Conservation (phyloP, 2,888 invertebrate species). For the Tetropium fuscum region DNA sequence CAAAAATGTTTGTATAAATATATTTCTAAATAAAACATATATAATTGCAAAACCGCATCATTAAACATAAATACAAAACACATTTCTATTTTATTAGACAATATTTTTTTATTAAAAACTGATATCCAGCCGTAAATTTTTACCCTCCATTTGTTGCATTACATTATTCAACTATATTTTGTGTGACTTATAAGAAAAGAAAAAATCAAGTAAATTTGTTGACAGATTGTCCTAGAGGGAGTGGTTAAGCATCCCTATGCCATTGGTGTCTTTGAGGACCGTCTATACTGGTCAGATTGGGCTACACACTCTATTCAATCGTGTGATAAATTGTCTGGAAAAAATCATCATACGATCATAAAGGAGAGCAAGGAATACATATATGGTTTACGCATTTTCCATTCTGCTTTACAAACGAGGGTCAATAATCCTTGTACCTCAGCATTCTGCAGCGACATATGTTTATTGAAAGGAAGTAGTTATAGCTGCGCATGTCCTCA, state of each 20-base stretch:
- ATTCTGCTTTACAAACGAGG: constrained; percentile 73
- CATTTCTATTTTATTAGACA: no score
- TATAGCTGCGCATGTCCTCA: constrained; percentile 83
- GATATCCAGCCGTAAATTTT: no score
- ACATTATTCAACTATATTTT: no score
- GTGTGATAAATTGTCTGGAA: constrained; percentile 83
- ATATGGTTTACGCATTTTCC: constrained; percentile 81
- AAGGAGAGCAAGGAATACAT: constrained; percentile 67
- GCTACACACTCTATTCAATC: constrained; percentile 78
- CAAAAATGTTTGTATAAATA: no score
- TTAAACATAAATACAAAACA: no score
- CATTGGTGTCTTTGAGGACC: constrained; percentile 88
- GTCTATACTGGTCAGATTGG: constrained; percentile 93
- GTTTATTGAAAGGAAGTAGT: constrained; percentile 73
- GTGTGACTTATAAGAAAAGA: no score
- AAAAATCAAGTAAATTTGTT: no score
- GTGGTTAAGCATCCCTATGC: constrained; percentile 84
- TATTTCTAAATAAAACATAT: no score
- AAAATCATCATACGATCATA: constrained; percentile 70
- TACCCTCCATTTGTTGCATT: no score
- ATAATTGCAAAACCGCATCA: no score
- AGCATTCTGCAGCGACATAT: constrained; percentile 80
- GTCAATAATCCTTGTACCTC: constrained; percentile 73
- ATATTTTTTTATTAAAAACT: no score
- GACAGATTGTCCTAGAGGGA: constrained; percentile 67